phyloP scores from a whole-genome alignment of 2,888 invertebrate species.

The Hoplodrina blanda region DNA sequence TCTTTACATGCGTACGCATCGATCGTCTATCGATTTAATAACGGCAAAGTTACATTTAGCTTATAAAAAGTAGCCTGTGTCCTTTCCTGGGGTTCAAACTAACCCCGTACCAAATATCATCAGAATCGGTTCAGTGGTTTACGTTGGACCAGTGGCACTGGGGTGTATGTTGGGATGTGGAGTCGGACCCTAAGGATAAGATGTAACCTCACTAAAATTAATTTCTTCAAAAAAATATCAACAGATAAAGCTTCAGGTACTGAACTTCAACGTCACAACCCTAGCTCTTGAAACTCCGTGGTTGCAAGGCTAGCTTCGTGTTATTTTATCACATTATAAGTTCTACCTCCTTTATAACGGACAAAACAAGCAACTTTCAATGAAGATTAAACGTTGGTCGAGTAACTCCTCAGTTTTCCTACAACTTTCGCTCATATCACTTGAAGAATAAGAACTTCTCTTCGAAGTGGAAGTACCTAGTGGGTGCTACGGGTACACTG shows the following conservation, averaged over 20 bases:
- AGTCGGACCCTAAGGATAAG: neutral
- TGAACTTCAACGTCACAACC: neutral
- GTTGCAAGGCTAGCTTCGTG: conserved; percentile 12
- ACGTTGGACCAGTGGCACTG: neutral
- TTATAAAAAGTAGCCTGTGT: too few species aligned
- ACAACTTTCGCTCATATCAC: conserved; percentile 35
- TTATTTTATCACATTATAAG: conserved; percentile 41
- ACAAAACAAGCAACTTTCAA: conserved; percentile 49
- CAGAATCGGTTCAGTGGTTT: too few species aligned
- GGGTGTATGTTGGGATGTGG: neutral
- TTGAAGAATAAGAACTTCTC: conserved; percentile 33
- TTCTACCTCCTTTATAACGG: conserved; percentile 28
- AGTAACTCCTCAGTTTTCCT: conserved; percentile 31
- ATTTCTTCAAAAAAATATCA: neutral
- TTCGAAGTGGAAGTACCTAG: conserved; percentile 6
- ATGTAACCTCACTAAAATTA: neutral
- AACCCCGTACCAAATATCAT: too few species aligned
- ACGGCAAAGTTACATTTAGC: too few species aligned
- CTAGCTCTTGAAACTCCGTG: conserved; percentile 14
- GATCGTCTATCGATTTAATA: too few species aligned
- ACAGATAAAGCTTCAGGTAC: neutral
- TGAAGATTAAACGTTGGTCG: conserved; percentile 49
- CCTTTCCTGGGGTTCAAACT: too few species aligned
- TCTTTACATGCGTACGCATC: too few species aligned
- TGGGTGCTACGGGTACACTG: neutral